A percentile compares a stretch with the other conserved stretches of the same genome.
phyloP scores from a whole-genome alignment of 2,797 vertebrate genomes.

The Pseudocheirus occidentalis region DNA sequence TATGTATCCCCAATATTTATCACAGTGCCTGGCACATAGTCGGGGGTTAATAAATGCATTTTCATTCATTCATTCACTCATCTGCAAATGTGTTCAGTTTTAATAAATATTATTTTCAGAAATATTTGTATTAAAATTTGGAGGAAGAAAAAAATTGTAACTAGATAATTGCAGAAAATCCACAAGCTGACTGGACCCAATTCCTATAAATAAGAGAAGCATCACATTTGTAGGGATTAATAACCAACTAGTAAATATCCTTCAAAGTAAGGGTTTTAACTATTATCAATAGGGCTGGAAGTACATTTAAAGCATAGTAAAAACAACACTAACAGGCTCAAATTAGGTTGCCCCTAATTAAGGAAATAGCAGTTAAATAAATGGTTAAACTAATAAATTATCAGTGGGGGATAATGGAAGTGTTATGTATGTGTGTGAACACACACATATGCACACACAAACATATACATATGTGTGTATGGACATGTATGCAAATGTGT shows the following conservation, averaged over 20 bases:
- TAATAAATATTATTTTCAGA: slow-evolving; percentile 49
- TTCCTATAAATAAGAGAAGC: not conserved
- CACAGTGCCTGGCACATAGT: not conserved
- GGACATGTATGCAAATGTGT: no score
- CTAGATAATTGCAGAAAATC: not conserved
- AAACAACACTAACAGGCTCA: slow-evolving; percentile 40
- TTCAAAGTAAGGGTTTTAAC: slow-evolving; percentile 41
- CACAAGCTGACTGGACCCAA: not conserved
- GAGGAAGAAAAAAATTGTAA: slow-evolving; percentile 11
- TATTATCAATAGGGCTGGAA: slow-evolving; percentile 30
- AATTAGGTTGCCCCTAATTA: not conserved
- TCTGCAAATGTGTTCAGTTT: slow-evolving; percentile 26
- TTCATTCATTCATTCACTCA: not conserved
- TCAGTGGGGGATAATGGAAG: not conserved
- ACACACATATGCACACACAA: no score
- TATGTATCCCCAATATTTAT: not conserved
- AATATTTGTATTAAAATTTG: slow-evolving; percentile 39
- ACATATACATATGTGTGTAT: no score
- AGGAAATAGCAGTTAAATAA: not conserved
- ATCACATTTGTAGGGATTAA: slow-evolving; percentile 24
- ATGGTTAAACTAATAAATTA: not conserved
- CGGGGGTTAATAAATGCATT: not conserved
- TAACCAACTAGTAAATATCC: slow-evolving; percentile 43
- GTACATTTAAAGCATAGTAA: slow-evolving; percentile 47
- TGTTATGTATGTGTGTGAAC: not conserved